Percentiles rank a stretch among this genome's conserved stretches.
Conservation (phyloP, 2,113 vertebrate species). For the Malurus melanocephalus region DNA sequence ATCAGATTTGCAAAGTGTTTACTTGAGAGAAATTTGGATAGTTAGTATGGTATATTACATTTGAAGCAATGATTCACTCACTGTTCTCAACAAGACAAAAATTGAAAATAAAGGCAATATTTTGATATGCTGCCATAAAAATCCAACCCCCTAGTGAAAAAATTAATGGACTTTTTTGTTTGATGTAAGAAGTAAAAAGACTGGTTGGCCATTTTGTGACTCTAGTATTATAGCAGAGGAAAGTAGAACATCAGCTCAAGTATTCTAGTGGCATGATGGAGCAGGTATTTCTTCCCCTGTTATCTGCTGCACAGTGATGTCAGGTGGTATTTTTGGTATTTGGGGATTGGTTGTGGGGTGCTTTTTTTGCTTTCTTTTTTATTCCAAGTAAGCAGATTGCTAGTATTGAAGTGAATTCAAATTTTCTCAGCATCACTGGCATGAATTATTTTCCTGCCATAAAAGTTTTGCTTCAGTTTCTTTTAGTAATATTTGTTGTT, state of each 20-base stretch:
- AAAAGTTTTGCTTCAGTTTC: not conserved
- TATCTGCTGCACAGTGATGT: not conserved
- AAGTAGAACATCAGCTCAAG: not conserved
- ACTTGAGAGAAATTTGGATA: not conserved
- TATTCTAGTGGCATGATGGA: not conserved
- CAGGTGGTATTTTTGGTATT: not conserved
- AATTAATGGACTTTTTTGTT: not conserved
- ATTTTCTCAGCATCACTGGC: not conserved
- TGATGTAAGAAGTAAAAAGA: not conserved
- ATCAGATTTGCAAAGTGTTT: not conserved
- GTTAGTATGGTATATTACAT: not conserved
- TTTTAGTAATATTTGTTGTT: conserved; percentile 32
- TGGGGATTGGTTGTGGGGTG: rapidly evolving
- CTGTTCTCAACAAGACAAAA: not conserved
- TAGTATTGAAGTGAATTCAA: not conserved
- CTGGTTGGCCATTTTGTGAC: not conserved
- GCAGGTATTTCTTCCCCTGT: not conserved
- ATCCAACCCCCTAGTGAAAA: not conserved
- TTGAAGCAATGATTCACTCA: not conserved
- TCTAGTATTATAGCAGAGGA: not conserved
- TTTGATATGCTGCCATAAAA: not conserved
- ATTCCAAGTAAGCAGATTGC: not conserved
- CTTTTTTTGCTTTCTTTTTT: not conserved
- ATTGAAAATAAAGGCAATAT: not conserved
- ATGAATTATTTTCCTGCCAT: not conserved